Percentiles rank a stretch among this genome's conserved stretches.
Evolutionary conservation across 2,797 vertebrate genomes (phyloP).

Genomic region (Acanthis flammea): DNA sequence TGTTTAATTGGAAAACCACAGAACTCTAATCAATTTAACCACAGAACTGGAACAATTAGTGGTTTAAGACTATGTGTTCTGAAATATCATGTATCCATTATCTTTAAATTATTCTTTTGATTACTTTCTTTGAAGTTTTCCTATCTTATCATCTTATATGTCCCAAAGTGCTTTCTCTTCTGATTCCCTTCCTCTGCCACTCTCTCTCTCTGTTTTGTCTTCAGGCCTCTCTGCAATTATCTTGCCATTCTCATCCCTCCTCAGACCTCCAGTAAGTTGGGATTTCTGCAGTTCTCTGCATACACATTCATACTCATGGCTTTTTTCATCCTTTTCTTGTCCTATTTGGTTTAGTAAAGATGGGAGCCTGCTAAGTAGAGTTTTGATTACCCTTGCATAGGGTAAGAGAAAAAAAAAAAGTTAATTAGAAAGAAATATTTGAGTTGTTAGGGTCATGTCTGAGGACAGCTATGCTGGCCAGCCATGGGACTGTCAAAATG

Average conservation of each 20-base stretch:
- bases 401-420: not conserved
- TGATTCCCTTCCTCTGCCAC: not conserved
- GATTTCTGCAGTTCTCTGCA: not conserved
- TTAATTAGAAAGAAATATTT: not conserved
- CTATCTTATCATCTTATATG: not conserved
- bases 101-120: conserved; percentile 11
- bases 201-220: not conserved
- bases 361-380: not conserved
- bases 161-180: not conserved
- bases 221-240: conserved; percentile 3
- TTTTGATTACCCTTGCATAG: not conserved
- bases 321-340: not conserved
- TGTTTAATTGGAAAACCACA: not conserved
- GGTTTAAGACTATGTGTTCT: not conserved
- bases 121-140: conserved; percentile 40
- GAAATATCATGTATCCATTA: not conserved
- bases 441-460: not conserved
- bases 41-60: not conserved
- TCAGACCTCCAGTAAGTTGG: not conserved
- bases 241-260: not conserved
- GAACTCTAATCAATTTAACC: not conserved
- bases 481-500: not conserved
- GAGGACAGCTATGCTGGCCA: not conserved
- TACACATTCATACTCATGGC: not conserved
- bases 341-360: not conserved